These are phyloP conservation scores for Tachuris rubrigastra DNA, from an alignment of 2,113 vertebrate genomes.

Conservation along the genomic window DNA sequence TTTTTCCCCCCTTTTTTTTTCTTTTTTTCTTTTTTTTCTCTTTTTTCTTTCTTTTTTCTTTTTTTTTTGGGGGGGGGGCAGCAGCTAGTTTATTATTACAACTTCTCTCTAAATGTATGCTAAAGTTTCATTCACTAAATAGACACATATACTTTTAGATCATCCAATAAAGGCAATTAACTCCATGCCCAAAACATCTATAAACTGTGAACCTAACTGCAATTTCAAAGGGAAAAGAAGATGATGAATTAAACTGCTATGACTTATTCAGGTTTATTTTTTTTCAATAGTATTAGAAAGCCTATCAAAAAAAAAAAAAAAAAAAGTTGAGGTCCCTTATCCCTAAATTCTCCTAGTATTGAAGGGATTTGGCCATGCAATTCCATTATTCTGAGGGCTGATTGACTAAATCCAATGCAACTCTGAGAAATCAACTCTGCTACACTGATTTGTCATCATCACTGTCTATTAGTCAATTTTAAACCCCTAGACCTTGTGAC, in stretches of 20 bases:
- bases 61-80: no score
- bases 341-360: background rate
- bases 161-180: background rate
- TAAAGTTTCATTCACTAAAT: background rate
- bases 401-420: conserved; percentile 23
- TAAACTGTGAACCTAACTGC: background rate
- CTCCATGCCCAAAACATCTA: background rate
- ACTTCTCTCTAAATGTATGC: background rate
- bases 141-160: background rate
- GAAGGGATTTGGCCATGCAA: background rate
- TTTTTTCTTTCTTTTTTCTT: no score
- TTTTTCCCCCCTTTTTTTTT: no score
- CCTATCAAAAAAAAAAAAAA: background rate
- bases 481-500: conserved; percentile 20
- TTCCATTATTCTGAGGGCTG: background rate
- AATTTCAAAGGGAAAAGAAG: background rate
- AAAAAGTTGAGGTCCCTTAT: background rate
- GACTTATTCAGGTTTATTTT: background rate
- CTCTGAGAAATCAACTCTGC: conserved; percentile 47
- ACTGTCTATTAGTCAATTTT: conserved; percentile 57
- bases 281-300: background rate
- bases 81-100: background rate
- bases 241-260: background rate
- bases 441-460: conserved; percentile 60
- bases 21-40: no score